Percentiles rank a stretch among this genome's conserved stretches.
These are phyloP conservation scores for Xiphias gladius DNA, from an alignment of 2,113 vertebrate genomes.

Conservation along the genomic window DNA sequence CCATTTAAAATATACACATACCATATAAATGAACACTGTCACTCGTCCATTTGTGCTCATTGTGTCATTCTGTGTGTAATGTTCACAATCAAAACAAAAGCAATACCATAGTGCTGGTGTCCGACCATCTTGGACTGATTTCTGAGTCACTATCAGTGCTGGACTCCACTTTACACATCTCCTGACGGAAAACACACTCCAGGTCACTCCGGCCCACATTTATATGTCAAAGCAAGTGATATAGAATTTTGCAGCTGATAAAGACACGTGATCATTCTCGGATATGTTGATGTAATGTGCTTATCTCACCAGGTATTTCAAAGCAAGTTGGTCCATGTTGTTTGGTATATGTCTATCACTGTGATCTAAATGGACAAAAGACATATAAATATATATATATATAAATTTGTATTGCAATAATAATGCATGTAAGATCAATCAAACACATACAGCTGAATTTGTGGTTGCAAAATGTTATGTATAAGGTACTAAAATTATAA, in stretches of 20 bases:
- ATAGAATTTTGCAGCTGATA: neutral
- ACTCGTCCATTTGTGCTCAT: neutral
- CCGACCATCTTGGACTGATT: conserved; percentile 79
- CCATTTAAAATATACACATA: neutral
- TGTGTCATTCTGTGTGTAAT: neutral
- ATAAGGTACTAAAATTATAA: neutral
- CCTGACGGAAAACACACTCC: conserved; percentile 66
- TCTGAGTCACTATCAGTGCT: conserved; percentile 89
- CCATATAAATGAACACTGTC: neutral
- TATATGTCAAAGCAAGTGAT: neutral
- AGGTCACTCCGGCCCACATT: conserved; percentile 14
- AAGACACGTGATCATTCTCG: neutral
- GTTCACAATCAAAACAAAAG: neutral
- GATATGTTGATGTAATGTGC: neutral
- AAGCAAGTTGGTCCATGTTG: conserved; percentile 79
- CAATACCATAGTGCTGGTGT: conserved; percentile 84
- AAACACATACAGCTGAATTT: neutral
- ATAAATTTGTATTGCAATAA: neutral
- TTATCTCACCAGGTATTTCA: conserved; percentile 85
- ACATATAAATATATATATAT: too few relatives aligned
- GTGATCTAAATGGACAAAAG: conserved; percentile 41
- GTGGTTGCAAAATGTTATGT: neutral
- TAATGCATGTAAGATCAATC: neutral
- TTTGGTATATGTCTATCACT: conserved; percentile 50
- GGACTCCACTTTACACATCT: conserved; percentile 87